Percentiles rank a stretch among this genome's conserved stretches.
Evolutionary conservation across 2,113 vertebrate genomes (phyloP).

Genomic region (Cyprinus carpio): DNA sequence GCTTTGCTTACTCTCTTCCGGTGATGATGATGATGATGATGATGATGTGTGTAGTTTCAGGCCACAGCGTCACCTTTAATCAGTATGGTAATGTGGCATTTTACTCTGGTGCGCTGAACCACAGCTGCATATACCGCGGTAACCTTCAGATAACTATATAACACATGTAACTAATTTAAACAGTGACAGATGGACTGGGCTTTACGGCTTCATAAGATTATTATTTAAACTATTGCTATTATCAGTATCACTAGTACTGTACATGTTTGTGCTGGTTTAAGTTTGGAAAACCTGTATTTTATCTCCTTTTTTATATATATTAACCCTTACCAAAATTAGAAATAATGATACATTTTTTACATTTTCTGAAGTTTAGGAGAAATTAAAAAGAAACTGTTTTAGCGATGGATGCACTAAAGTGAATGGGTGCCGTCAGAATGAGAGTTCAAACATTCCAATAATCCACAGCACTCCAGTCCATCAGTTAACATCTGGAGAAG

Average conservation of each 20-base stretch:
- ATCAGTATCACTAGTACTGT: not conserved
- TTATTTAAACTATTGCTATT: not conserved
- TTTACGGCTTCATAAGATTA: not conserved
- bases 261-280: not conserved
- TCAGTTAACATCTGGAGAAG: no score
- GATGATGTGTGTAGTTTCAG: slow-evolving; percentile 15
- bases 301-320: no score
- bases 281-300: not conserved
- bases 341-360: no score
- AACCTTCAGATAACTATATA: slow-evolving; percentile 11
- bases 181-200: not conserved
- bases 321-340: no score
- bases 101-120: slow-evolving; percentile 46
- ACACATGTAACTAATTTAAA: not conserved
- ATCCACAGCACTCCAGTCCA: no score
- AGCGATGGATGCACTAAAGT: no score
- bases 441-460: no score
- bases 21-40: not conserved
- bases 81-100: slow-evolving; percentile 46
- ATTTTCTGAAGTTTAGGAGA: no score
- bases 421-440: no score
- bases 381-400: no score
- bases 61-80: not conserved
- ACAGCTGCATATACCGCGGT: not conserved
- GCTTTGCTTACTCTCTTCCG: not conserved